A percentile compares a stretch with the other conserved stretches of the same genome.
phyloP scores from a whole-genome alignment of 2,113 vertebrate genomes.

The Dipodomys spectabilis region DNA sequence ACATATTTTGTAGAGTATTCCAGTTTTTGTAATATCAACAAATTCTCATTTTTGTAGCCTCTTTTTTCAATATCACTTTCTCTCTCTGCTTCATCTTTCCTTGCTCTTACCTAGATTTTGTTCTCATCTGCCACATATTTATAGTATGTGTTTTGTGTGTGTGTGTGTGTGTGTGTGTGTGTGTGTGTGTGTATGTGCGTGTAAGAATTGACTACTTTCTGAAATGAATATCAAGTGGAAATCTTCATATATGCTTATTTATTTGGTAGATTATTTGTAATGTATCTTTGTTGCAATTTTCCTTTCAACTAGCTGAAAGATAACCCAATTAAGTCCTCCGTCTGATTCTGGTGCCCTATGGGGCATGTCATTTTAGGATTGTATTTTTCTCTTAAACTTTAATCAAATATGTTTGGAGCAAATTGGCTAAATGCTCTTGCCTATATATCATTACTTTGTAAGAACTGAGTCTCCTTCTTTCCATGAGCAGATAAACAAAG shows the following conservation, averaged over 20 bases:
- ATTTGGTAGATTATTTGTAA: background rate
- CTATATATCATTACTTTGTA: background rate
- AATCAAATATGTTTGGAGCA: background rate
- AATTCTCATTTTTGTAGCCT: conserved; percentile 2
- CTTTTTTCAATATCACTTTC: background rate
- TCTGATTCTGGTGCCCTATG: background rate
- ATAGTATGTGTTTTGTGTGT: background rate
- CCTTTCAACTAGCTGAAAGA: background rate
- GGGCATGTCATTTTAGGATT: background rate
- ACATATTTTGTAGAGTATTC: background rate
- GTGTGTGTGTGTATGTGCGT: background rate
- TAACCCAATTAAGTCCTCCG: background rate
- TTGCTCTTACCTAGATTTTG: background rate
- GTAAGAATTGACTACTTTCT: too few species aligned
- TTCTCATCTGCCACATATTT: background rate
- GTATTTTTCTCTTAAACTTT: background rate
- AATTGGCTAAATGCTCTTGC: background rate
- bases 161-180: background rate
- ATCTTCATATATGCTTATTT: background rate
- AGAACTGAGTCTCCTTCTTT: background rate
- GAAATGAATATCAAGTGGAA: background rate
- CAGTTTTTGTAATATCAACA: conserved; percentile 23
- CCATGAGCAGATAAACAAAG: background rate
- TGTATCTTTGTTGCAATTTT: background rate
- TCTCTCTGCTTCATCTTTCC: background rate